Conservation (phyloP, 2,888 invertebrate genomes). For the Selenia dentaria region DNA sequence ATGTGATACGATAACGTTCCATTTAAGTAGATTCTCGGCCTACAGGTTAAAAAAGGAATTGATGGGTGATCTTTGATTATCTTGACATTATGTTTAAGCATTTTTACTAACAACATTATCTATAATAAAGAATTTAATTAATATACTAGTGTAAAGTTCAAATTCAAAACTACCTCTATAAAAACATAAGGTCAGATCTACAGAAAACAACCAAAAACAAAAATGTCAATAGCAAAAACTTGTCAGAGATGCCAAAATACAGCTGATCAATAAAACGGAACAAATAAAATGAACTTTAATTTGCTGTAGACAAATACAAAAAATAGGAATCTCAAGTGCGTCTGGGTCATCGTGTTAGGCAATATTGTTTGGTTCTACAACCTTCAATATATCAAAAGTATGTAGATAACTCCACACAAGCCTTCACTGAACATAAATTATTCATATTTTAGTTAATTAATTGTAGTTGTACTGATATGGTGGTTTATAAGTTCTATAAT, state of each 20-base stretch:
- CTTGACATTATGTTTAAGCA: too few species aligned
- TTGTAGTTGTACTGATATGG: too few species aligned
- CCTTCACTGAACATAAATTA: constrained; percentile 9
- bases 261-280: constrained; percentile 10
- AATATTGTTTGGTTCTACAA: constrained; percentile 17
- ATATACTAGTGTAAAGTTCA: too few species aligned
- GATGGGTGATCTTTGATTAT: too few species aligned
- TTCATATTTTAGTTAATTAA: constrained; percentile 10
- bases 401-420: constrained; percentile 12
- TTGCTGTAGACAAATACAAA: constrained; percentile 16
- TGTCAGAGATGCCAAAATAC: constrained; percentile 1
- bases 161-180: too few species aligned
- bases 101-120: too few species aligned
- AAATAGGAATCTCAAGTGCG: constrained; percentile 27
- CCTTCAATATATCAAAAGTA: constrained; percentile 17
- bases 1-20: too few species aligned
- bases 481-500: too few species aligned
- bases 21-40: too few species aligned
- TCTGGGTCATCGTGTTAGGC: constrained; percentile 28
- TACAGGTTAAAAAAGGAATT: too few species aligned
- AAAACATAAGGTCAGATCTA: too few species aligned
- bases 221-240: background rate
- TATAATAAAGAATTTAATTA: too few species aligned
- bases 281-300: constrained; percentile 17
- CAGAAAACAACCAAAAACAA: background rate